Conservation (phyloP, 2,113 vertebrate species). For the Polyodon spathula region DNA sequence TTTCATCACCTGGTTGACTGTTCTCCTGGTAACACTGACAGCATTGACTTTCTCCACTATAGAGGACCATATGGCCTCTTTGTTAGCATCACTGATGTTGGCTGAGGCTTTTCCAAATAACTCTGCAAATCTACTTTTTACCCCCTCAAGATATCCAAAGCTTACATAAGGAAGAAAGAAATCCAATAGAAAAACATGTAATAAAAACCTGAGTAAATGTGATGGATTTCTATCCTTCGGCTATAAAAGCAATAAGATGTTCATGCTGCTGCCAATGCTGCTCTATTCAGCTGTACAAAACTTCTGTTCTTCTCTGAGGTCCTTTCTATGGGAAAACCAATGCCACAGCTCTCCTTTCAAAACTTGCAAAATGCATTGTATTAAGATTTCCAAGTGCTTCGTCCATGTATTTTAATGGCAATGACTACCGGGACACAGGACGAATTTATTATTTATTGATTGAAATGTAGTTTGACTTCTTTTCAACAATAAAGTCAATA, state of each 20-base stretch:
- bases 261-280: constrained; percentile 1
- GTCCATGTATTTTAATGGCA: neutral
- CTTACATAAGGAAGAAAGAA: neutral
- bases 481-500: too few relatives aligned
- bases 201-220: constrained; percentile 24
- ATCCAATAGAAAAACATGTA: neutral
- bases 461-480: too few relatives aligned
- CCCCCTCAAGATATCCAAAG: too few relatives aligned
- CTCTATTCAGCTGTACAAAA: constrained; percentile 46
- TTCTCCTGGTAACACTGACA: too few relatives aligned
- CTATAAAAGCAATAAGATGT: constrained; percentile 4
- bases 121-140: too few relatives aligned
- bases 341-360: constrained; percentile 17
- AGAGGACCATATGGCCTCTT: too few relatives aligned
- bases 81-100: too few relatives aligned
- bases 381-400: neutral
- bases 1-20: too few relatives aligned
- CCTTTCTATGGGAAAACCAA: constrained; percentile 19
- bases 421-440: neutral
- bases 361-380: constrained; percentile 10
- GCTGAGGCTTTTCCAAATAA: too few relatives aligned
- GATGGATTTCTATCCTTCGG: constrained; percentile 33
- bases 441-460: too few relatives aligned
- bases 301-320: constrained; percentile 37
- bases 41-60: too few relatives aligned